These are phyloP conservation scores for Rhabdophis nuchalis DNA, from an alignment of 2,797 vertebrate genomes.

Conservation along the genomic window DNA sequence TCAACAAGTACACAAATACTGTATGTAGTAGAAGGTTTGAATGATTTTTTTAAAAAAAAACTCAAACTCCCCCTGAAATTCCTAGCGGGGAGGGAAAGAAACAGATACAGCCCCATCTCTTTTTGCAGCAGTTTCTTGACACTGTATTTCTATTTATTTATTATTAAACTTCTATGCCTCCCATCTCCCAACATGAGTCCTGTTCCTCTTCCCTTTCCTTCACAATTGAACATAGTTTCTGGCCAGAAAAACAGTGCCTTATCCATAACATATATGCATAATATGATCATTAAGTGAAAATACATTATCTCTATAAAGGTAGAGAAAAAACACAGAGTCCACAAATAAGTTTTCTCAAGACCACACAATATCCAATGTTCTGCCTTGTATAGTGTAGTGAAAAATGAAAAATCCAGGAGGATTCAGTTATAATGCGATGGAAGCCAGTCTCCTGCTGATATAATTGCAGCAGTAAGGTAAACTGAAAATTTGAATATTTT, in stretches of 20 bases:
- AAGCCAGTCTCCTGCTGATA: not conserved
- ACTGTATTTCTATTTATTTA: not conserved
- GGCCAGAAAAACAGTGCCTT: not conserved
- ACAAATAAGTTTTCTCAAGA: not conserved
- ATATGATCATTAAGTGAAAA: not conserved
- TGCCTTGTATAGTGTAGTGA: not conserved
- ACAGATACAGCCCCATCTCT: not conserved
- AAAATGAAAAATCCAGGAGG: not conserved
- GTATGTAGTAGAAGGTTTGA: not conserved
- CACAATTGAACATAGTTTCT: not conserved
- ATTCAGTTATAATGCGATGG: not conserved
- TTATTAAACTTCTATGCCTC: not conserved
- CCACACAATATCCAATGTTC: not conserved
- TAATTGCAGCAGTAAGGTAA: not conserved
- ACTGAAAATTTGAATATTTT: not conserved
- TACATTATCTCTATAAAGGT: not conserved
- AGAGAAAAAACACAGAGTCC: not conserved
- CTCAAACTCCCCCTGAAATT: not conserved
- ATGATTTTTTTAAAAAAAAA: not conserved
- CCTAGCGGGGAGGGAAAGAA: not conserved
- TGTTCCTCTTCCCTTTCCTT: not conserved
- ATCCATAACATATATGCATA: not conserved
- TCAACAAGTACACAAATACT: not conserved
- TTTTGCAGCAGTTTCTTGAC: not conserved
- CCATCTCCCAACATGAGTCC: not conserved